Evolutionary conservation across 2,797 vertebrate genomes (phyloP), one percentile per base, ranked within the genome.

Genomic region (Sebastes iracundus): DNA sequence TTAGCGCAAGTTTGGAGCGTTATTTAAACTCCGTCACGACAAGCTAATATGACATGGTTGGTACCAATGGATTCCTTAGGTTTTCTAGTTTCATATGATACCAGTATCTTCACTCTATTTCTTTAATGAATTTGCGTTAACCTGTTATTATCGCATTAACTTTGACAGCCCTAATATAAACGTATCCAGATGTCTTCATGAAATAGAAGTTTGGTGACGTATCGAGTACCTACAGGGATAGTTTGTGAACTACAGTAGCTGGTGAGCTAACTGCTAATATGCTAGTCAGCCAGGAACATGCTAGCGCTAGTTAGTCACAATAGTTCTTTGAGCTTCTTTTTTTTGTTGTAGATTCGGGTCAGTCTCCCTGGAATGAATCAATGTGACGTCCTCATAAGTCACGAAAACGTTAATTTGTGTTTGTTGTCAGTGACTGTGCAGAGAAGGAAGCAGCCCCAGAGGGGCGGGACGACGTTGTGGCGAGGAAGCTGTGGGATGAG

Each of bases 401-500:
- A 64, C 22, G n/a, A 11, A 18, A 42, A 32, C 6, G 27, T 53
- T n/a, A 2, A 0, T 20, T 2, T 42, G 4, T 46, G n/a, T 79
- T 16, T 83, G 30, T 70, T 33, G 71, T 22, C 90, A 97, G 97
- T 20, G 96, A 97, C 23, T 97, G 97, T 85, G 89, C 64, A 2
- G 92, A 95, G 85, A 94, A 94, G 3, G 90, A 96, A 0, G 67
- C 92, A 0, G 95, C 97, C 52, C 82, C 93, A 0, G 90, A 95
- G 52, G 97, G 91, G 12, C 94, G 77, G 27, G 96, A 97, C 6
- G 92, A 96, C 0, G 85, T 66, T 1, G 84, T 79, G 0, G 97
- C 96, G 4, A 90, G 85, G 82, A 92, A 83, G 76, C 94, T 97
- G 25, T 97, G 97, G 97, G 94, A 90, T 0, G 94, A 96, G 77